Percentiles rank a stretch among this genome's conserved stretches.
Conservation (phyloP, 2,888 invertebrate species). For the Xylota sylvarum region DNA sequence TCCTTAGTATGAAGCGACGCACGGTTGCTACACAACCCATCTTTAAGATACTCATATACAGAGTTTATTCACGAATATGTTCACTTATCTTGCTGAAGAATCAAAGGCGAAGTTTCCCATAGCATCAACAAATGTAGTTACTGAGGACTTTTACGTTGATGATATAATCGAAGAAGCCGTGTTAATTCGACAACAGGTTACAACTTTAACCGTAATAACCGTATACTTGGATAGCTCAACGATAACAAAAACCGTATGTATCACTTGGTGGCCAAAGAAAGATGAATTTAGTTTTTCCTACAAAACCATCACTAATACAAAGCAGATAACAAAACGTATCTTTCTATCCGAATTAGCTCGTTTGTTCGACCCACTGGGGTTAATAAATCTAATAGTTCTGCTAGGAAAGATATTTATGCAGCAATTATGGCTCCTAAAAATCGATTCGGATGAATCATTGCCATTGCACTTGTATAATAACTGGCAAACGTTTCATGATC, state of each 20-base stretch:
- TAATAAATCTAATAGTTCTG: neutral
- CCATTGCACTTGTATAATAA: neutral
- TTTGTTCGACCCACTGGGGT: neutral
- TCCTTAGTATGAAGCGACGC: neutral
- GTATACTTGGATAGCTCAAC: neutral
- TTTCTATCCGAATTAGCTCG: neutral
- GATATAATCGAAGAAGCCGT: neutral
- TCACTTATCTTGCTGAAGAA: neutral
- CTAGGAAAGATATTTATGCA: neutral
- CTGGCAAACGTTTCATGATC: neutral
- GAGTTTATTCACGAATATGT: neutral
- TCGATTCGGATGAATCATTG: neutral
- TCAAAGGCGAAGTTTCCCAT: neutral
- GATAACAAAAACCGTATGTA: neutral
- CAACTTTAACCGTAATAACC: neutral
- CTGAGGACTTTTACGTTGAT: neutral
- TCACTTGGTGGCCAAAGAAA: neutral
- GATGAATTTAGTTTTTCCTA: too few species aligned
- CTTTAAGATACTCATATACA: neutral
- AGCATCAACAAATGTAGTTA: neutral
- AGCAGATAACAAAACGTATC: neutral
- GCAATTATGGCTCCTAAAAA: neutral
- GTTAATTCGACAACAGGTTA: neutral
- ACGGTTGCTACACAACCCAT: neutral
- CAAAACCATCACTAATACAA: neutral